These are phyloP conservation scores for Cygnus buccinator DNA, from an alignment of 2,113 vertebrate species.

Conservation along the genomic window DNA sequence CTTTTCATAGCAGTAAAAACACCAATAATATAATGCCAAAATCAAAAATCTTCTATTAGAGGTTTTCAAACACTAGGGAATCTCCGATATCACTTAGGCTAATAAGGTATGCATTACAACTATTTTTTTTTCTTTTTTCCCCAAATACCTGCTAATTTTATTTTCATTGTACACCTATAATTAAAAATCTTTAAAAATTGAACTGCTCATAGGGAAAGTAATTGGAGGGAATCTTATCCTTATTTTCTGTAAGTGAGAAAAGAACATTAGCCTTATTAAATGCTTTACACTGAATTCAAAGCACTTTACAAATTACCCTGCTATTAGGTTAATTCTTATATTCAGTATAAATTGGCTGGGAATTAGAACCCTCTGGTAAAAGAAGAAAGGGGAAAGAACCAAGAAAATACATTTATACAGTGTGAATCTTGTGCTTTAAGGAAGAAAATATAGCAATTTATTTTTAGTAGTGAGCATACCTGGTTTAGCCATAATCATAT, in stretches of 20 bases:
- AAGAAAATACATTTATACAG: neutral
- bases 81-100: neutral
- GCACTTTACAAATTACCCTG: neutral
- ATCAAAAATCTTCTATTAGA: neutral
- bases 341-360: slow-evolving; percentile 9
- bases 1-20: neutral
- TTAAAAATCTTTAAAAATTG: neutral
- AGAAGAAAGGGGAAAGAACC: neutral
- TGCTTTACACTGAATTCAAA: slow-evolving; percentile 15
- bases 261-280: neutral
- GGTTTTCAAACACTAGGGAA: neutral
- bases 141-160: neutral
- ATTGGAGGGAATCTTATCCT: neutral
- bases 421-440: neutral
- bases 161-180: neutral
- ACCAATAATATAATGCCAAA: neutral
- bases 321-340: slow-evolving; percentile 27
- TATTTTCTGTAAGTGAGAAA: neutral
- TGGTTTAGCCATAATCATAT: neutral
- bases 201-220: neutral
- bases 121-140: neutral
- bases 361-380: neutral
- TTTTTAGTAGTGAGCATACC: neutral
- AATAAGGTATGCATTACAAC: neutral
- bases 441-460: neutral